Percentiles rank a stretch among this genome's conserved stretches.
phyloP scores from a whole-genome alignment of 1,140 invertebrate species.

The Thalassaphorura encarpata region DNA sequence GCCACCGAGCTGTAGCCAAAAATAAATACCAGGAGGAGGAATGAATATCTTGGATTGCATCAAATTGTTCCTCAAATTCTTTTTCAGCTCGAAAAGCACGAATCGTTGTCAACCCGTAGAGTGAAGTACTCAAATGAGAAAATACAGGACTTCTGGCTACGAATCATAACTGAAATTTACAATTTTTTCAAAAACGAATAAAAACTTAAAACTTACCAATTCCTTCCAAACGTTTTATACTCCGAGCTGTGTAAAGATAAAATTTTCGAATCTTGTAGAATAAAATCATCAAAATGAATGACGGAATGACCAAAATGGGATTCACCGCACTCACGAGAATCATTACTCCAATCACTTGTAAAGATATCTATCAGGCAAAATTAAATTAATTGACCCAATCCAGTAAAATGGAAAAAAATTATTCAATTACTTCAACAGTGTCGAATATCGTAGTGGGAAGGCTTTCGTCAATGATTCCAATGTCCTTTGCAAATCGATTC shows the following conservation, averaged over 20 bases:
- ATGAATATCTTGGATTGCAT: slow-evolving; percentile 24
- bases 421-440: slow-evolving; percentile 49
- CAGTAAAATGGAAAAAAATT: slow-evolving; percentile 40
- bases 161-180: too few species aligned
- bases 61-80: slow-evolving; percentile 43
- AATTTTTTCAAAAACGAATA: too few species aligned
- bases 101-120: slow-evolving; percentile 55
- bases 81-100: slow-evolving; percentile 50
- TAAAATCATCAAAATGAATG: slow-evolving; percentile 39
- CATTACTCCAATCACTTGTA: slow-evolving; percentile 51
- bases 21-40: slow-evolving; percentile 16
- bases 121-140: slow-evolving; percentile 51
- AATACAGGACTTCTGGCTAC: slow-evolving; percentile 50
- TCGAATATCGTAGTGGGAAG: slow-evolving; percentile 70
- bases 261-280: slow-evolving; percentile 43
- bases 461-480: slow-evolving; percentile 72
- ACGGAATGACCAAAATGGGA: slow-evolving; percentile 41
- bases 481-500: slow-evolving; percentile 66
- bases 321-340: slow-evolving; percentile 43
- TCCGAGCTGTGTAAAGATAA: slow-evolving; percentile 46
- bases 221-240: slow-evolving; percentile 48
- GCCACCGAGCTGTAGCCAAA: slow-evolving; percentile 59
- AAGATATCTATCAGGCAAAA: slow-evolving; percentile 47
- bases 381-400: slow-evolving; percentile 35
- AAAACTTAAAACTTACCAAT: slow-evolving; percentile 28